These are phyloP conservation scores for Eupithecia centaureata DNA, from an alignment of 2,888 invertebrate genomes.

Conservation along the genomic window DNA sequence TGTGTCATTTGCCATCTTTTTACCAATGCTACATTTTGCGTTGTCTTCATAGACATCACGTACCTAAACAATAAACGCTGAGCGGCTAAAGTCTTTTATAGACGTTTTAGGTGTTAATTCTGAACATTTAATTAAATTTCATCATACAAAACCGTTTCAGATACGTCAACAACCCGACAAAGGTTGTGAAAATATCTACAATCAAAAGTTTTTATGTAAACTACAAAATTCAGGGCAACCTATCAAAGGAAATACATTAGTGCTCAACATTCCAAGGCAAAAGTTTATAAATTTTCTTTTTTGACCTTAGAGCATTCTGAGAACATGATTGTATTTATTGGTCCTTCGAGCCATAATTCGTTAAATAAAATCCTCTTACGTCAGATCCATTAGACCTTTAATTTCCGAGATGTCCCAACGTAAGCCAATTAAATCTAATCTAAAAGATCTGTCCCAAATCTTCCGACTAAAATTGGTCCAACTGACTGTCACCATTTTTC, in stretches of 20 bases:
- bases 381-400: constrained; percentile 11
- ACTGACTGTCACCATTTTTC: constrained; percentile 25
- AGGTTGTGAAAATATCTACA: not conserved
- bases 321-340: no score
- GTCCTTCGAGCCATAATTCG: not conserved
- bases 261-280: no score
- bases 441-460: constrained; percentile 20
- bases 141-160: not conserved
- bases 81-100: not conserved
- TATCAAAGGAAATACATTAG: no score
- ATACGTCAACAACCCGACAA: no score
- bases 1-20: not conserved
- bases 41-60: no score
- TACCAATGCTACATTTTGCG: not conserved
- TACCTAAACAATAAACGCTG: not conserved
- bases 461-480: constrained; percentile 23
- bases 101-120: not conserved
- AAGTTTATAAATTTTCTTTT: no score
- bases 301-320: no score
- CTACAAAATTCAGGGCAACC: no score
- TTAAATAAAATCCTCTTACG: not conserved
- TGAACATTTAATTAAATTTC: no score
- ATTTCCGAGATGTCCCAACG: constrained; percentile 17
- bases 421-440: constrained; percentile 32
- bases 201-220: not conserved